Base-by-base conservation (phyloP, 1,140 invertebrate species). In the Forficula auricularia region DNA sequence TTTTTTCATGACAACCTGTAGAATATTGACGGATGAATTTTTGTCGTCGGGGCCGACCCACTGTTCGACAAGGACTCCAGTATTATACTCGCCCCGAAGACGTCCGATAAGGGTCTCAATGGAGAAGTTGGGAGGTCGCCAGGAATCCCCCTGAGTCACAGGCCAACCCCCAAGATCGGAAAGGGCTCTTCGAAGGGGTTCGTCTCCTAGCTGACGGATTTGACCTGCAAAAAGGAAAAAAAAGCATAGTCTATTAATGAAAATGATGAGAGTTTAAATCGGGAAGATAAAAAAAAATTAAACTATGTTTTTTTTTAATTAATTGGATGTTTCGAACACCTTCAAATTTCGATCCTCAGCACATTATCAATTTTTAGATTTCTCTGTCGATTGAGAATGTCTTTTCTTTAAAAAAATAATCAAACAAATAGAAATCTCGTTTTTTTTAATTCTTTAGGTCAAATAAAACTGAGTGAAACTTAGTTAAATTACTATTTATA, bases 11-110 rank as follows among this genome's bases (percentile, higher is more conserved):
- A 10, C 22, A 70, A 83, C 81, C 74, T 87, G 84, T 51, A 89
- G 71, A 54, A 89, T 83, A 66, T 88, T 83, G 46, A 72, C 69
- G 18, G 79, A 80, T 50, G 80, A 84, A 60, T 86, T 84, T 59
- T 82, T 84, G 58, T 87, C 82, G 53, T 87, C 82, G 0, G 82
- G 81, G 1, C 81, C 82, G 40, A 87, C 77, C 73, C 81, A 85
- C 40, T 80, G 73, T 50, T 85, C 81, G 19, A 85, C 61, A 10
- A 85, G 59, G 30, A 81, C 71, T 6, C 77, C 78, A 52, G 81
- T 75, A 57, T 82, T 82, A 52, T 75, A 80, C 43, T 76, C 67
- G 1, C 75, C 70, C 0, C 81, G 62, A 9, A 87, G 54, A 47
- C 61, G 59, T 2, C 79, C 84, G 34, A 82, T 58, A n/a, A 82